phyloP scores from a whole-genome alignment of 2,888 invertebrate genomes.

The Chloroclystis v-ata region DNA sequence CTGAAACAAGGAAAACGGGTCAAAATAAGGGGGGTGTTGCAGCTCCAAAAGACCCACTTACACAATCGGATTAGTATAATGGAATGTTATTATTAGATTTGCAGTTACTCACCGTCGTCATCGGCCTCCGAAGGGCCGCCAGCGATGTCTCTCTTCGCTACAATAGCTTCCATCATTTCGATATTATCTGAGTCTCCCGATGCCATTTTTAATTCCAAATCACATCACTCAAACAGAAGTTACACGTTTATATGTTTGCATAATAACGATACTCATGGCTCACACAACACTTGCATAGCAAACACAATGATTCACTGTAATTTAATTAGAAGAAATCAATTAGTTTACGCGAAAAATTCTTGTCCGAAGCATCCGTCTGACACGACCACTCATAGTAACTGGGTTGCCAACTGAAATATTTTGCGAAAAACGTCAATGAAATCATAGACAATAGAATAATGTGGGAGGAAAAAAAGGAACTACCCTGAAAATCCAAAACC shows the following conservation, averaged over 20 bases:
- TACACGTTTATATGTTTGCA: conserved; percentile 52
- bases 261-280: conserved; percentile 67
- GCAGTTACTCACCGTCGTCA: conserved; percentile 75
- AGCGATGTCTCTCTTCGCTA: conserved; percentile 78
- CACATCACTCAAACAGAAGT: conserved; percentile 72
- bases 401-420: conserved; percentile 46
- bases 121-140: conserved; percentile 79
- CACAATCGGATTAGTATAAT: conserved; percentile 46
- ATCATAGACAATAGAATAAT: conserved; percentile 32
- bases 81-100: conserved; percentile 57
- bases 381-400: conserved; percentile 71
- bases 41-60: conserved; percentile 35
- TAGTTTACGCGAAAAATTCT: conserved; percentile 71
- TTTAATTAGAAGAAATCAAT: conserved; percentile 75
- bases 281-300: conserved; percentile 66
- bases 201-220: conserved; percentile 82
- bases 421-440: conserved; percentile 1
- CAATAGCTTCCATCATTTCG: conserved; percentile 84
- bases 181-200: conserved; percentile 90
- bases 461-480: conserved; percentile 35
- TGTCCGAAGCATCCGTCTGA: conserved; percentile 68
- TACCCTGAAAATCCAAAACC: conserved; percentile 8
- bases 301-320: conserved; percentile 71
- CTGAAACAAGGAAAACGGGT: conserved; percentile 62
- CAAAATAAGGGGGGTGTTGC: conserved; percentile 44